A percentile compares a stretch with the other conserved stretches of the same genome.
Evolutionary conservation across 2,888 invertebrate species (phyloP).

Genomic region (Leptopilina syphax): DNA sequence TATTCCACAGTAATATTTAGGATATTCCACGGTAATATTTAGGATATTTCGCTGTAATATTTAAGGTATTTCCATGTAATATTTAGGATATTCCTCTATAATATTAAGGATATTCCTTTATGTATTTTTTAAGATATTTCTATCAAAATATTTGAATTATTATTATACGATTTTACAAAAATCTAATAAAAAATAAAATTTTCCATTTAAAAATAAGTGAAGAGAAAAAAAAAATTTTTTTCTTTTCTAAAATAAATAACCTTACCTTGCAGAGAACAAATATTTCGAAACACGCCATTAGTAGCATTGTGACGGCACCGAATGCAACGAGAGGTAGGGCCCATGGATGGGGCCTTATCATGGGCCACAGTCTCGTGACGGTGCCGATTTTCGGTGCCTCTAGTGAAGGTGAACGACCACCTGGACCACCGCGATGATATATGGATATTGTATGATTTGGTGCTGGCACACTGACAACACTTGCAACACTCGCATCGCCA

Average conservation of each 20-base stretch:
- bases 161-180: too few species aligned
- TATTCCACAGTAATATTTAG: too few species aligned
- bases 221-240: neutral
- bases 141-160: too few species aligned
- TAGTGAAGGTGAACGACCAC: conserved; percentile 56
- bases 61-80: too few species aligned
- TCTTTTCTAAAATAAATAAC: conserved; percentile 10
- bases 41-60: too few species aligned
- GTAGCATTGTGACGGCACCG: conserved; percentile 89
- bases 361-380: conserved; percentile 70
- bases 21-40: too few species aligned
- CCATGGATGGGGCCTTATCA: conserved; percentile 88
- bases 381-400: conserved; percentile 62
- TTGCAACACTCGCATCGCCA: conserved; percentile 66
- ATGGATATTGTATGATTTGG: conserved; percentile 71
- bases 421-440: conserved; percentile 52
- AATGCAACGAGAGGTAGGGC: conserved; percentile 92
- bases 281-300: conserved; percentile 91
- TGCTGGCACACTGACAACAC: conserved; percentile 74
- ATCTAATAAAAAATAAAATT: too few species aligned
- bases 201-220: too few species aligned
- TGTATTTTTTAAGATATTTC: too few species aligned
- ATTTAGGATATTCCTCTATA: too few species aligned
- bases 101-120: too few species aligned
- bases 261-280: conserved; percentile 86